A percentile compares a stretch with the other conserved stretches of the same genome.
Conservation (phyloP, 2,888 invertebrate species). For the Phrixothrix hirtus region DNA sequence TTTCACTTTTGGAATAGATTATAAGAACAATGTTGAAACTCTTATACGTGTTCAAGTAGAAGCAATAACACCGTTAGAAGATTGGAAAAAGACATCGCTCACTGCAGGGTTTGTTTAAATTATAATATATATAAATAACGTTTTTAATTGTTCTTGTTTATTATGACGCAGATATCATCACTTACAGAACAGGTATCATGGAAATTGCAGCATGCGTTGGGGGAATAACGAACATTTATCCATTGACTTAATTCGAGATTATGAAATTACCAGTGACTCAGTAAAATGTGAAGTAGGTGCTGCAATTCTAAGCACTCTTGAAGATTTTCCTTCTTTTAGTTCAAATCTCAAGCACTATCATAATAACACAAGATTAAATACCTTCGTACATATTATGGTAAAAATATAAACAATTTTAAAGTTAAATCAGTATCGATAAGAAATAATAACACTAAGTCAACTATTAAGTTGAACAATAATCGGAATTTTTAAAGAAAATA, state of each 20-base stretch:
- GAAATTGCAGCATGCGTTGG: slow-evolving; percentile 64
- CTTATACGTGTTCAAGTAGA: slow-evolving; percentile 56
- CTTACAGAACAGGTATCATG: slow-evolving; percentile 56
- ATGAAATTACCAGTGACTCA: slow-evolving; percentile 52
- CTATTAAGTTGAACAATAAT: no score
- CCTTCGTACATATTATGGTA: slow-evolving; percentile 60
- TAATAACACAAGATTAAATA: slow-evolving; percentile 57
- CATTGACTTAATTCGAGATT: slow-evolving; percentile 60
- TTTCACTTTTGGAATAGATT: slow-evolving; percentile 64
- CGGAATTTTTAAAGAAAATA: no score
- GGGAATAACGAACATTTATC: slow-evolving; percentile 63
- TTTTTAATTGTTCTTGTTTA: background rate
- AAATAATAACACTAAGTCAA: no score
- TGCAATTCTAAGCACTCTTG: slow-evolving; percentile 63
- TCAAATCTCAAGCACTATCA: slow-evolving; percentile 62
- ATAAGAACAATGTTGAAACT: slow-evolving; percentile 59
- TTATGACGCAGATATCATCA: slow-evolving; percentile 58
- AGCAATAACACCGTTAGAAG: slow-evolving; percentile 62
- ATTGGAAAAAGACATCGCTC: slow-evolving; percentile 61
- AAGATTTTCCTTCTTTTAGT: slow-evolving; percentile 62
- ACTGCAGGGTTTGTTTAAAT: slow-evolving; percentile 55
- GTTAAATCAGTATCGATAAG: no score
- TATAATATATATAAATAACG: slow-evolving; percentile 2
- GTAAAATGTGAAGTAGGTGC: slow-evolving; percentile 59
- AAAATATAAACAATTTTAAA: no score